These are phyloP conservation scores for Dyspetes luteomarginatus DNA, from an alignment of 2,888 invertebrate species.

Conservation along the genomic window DNA sequence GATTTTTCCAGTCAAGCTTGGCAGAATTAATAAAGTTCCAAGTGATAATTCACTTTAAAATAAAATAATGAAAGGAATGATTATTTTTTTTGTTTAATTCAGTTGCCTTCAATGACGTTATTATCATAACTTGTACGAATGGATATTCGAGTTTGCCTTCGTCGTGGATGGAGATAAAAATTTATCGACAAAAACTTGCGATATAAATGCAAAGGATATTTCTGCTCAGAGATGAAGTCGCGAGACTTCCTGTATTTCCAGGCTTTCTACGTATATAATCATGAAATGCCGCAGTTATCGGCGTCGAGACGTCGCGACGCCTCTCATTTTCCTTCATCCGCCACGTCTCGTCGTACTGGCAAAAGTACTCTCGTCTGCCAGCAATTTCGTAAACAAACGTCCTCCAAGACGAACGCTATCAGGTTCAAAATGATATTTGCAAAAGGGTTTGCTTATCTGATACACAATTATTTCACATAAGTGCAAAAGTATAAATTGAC, in stretches of 20 bases:
- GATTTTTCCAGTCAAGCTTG: no score
- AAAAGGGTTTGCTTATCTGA: neutral
- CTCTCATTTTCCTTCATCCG: slow-evolving; percentile 64
- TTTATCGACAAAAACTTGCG: neutral
- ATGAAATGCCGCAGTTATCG: slow-evolving; percentile 64
- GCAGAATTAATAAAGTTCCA: no score
- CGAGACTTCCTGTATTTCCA: slow-evolving; percentile 11
- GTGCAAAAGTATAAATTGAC: neutral
- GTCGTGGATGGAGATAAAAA: slow-evolving; percentile 3
- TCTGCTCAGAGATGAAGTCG: neutral
- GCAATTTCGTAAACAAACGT: slow-evolving; percentile 64
- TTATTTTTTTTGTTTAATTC: no score
- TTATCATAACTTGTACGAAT: no score
- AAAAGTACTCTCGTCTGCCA: slow-evolving; percentile 59
- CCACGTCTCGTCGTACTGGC: slow-evolving; percentile 53
- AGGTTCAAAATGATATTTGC: slow-evolving; percentile 35
- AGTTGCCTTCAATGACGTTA: no score
- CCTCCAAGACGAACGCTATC: slow-evolving; percentile 5
- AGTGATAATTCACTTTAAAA: no score
- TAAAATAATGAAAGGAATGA: no score
- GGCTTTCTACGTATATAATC: slow-evolving; percentile 60
- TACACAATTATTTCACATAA: neutral
- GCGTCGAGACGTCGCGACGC: slow-evolving; percentile 72
- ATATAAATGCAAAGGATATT: neutral
- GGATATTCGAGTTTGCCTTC: no score